Base-by-base conservation (phyloP, 2,113 vertebrate species). In the Microtus richardsoni region DNA sequence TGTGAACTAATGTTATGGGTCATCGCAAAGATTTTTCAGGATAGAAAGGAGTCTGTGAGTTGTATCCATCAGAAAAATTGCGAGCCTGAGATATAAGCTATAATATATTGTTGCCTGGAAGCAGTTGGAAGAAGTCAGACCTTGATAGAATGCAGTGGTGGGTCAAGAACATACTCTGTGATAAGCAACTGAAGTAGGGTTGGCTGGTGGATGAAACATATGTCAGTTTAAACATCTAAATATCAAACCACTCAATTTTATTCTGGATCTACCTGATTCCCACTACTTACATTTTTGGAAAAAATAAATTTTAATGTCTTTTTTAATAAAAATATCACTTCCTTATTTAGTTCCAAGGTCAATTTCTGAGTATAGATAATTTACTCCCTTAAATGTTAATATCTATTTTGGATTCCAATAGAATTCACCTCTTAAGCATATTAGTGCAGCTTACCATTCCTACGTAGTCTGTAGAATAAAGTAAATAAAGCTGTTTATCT, bases 391-490 rank as follows among this genome's bases (percentile, higher is more conserved):
- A 62, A 91, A 73, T 95, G 58, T 49, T 91, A 71, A 60, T 64
- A 91, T 68, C 0, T 84, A 62, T 83, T 87, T 74, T 74, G 83
- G 91, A 91, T 78, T 54, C 2, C 54, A 87, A 70, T 54, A 1
- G 16, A 52, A 89, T 41, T 91, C 17, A 87, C 0, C 4, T 39
- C n/a, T 89, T 89, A 91, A 92, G 84, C 11, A 95, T 24, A 87
- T 79, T 39, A 73, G 5, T 89, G 1, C 0, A 94, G 11, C n/a
- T 89, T 52, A 70, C 11, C 77, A 80, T 7, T 73, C 7, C 87
- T 95, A 1, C 83, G 74, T 95, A 68, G 17, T 30, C 28, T 97
- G 41, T 80, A 70, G 75, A 88, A 88, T 41, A 89, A 88, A 5
- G 41, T 87, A 82, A 90, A 70, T 94, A 95, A 84, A 74, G 94